Evolutionary conservation across 2,797 vertebrate genomes (phyloP).

Genomic region (Mormyrops attenuatus): DNA sequence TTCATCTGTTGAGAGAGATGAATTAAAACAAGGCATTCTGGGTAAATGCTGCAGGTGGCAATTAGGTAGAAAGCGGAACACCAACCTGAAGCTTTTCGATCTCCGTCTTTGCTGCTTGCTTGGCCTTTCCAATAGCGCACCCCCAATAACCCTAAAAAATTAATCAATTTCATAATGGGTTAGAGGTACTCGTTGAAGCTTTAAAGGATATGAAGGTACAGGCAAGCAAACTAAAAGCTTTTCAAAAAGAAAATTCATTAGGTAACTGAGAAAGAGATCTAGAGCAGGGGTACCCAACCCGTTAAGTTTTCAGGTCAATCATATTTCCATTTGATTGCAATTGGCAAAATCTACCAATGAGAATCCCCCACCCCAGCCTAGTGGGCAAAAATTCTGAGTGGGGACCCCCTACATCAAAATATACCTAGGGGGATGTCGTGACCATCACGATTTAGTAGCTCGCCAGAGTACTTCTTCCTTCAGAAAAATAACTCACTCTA

Average conservation of each 20-base stretch:
- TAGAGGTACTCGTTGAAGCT: background rate
- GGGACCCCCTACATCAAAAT: background rate
- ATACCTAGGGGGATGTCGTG: background rate
- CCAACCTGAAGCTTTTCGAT: constrained; percentile 94
- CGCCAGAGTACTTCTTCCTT: background rate
- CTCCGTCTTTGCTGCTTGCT: constrained; percentile 95
- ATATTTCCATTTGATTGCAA: background rate
- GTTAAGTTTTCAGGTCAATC: background rate
- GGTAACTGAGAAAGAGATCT: background rate
- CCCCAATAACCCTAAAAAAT: constrained; percentile 88
- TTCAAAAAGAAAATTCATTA: background rate
- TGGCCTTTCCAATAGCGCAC: constrained; percentile 94
- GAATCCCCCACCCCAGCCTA: background rate
- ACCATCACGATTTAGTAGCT: background rate
- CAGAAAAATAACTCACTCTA: background rate
- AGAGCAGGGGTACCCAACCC: background rate
- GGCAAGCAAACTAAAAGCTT: background rate
- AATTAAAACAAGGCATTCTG: background rate
- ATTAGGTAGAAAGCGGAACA: background rate
- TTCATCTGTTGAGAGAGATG: constrained; percentile 73
- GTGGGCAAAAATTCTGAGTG: background rate
- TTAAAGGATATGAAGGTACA: background rate
- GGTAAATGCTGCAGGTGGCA: background rate
- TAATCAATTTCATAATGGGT: background rate
- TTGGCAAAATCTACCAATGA: background rate